Percentiles rank a stretch among this genome's conserved stretches.
Conservation (phyloP, 2,113 vertebrate species). For the Arvicanthis niloticus region DNA sequence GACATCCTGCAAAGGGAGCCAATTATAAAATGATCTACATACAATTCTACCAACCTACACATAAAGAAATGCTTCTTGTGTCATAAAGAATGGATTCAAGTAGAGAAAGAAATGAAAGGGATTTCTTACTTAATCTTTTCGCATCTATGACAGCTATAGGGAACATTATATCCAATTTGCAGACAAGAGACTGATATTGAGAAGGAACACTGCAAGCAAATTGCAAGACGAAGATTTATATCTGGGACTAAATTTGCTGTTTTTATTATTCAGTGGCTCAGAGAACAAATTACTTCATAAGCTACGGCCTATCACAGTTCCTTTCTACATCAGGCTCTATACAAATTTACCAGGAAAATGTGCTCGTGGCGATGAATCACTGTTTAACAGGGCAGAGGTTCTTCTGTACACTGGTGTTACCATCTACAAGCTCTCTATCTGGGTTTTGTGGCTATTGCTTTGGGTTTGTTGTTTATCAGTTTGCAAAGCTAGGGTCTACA, state of each 20-base stretch:
- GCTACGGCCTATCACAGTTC: not conserved
- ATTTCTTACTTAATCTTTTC: constrained; percentile 60
- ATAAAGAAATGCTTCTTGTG: constrained; percentile 45
- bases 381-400: constrained; percentile 19
- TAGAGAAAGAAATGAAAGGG: constrained; percentile 51
- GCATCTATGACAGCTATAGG: constrained; percentile 22
- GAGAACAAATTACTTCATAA: constrained; percentile 55
- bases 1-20: constrained; percentile 52
- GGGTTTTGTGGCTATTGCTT: not conserved
- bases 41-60: constrained; percentile 60
- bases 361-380: not conserved
- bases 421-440: constrained; percentile 27
- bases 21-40: constrained; percentile 73
- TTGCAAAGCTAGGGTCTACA: not conserved
- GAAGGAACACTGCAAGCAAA: constrained; percentile 36
- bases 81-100: constrained; percentile 54
- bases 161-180: constrained; percentile 47
- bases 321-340: constrained; percentile 13
- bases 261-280: constrained; percentile 22
- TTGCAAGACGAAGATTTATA: constrained; percentile 51
- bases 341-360: constrained; percentile 52
- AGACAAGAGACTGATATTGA: constrained; percentile 48
- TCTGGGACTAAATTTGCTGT: constrained; percentile 15
- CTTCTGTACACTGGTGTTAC: not conserved
- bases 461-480: not conserved